Evolutionary conservation across 2,113 vertebrate genomes (phyloP), one percentile per base, ranked within the genome.

Genomic region (Symphodus melops): DNA sequence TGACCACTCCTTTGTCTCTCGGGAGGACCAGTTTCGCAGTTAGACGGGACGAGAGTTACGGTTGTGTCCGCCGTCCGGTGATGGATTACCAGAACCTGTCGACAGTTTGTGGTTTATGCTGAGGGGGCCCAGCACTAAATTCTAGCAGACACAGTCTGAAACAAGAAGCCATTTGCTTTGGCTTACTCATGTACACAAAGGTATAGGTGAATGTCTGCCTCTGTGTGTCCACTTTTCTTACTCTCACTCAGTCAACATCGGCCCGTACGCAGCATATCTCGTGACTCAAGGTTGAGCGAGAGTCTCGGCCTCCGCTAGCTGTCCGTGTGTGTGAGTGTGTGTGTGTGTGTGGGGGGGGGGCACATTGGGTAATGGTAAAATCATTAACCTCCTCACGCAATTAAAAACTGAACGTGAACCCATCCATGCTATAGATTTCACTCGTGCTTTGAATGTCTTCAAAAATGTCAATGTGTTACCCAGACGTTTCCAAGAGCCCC

Each of bases 91-190:
- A 64, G 16, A 60, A 36, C 36, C 71, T 62, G 74, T 77, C 70
- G 60, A 56, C 65, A 66, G 61, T 89, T 90, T 65, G 77, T 25
- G 25, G 25, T 25, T 82, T 76, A 83, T 52, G 76, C 85, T 82
- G 68, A 52, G 49, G 65, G 77, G 77, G 48, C 68, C 74, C 49
- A 66, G 51, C 53, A 62, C 73, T 84, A 79, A 88, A 85, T 69
- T 66, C 80, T 74, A 75, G 25, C 66, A 88, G 86, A 88, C 79
- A 74, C 58, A 16, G 66, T 53, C 82, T 82, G 75, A 85, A 88
- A 88, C 75, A 77, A 91, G 84, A 84, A 75, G 63, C 82, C 73
- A 49, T 19, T 70, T 81, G 68, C 83, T 83, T 82, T 75, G 52
- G 54, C 66, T 63, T 81, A 57, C 37, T 75, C 60, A 23, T 77